Evolutionary conservation across 1,140 invertebrate genomes (phyloP).

Genomic region (Camponotus floridanus): DNA sequence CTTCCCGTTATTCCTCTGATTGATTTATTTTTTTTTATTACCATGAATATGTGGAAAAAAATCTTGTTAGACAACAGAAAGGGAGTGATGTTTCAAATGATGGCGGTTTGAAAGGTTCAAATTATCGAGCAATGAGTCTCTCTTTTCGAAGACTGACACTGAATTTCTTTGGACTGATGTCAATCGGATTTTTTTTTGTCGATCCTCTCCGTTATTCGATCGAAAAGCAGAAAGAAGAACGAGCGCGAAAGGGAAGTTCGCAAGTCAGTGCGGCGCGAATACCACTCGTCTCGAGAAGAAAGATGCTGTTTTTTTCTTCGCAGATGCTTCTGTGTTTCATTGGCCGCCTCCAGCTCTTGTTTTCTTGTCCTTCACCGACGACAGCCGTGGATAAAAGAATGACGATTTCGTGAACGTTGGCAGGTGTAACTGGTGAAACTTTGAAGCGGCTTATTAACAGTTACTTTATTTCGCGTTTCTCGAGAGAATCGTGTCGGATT

Average conservation of each 20-base stretch:
- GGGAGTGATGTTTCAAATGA: neutral
- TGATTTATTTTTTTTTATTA: constrained; percentile 5
- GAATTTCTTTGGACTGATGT: constrained; percentile 27
- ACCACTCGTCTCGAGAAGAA: constrained; percentile 19
- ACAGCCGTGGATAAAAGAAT: constrained; percentile 44
- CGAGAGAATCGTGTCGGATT: neutral
- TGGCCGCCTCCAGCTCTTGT: constrained; percentile 25
- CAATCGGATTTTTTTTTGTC: constrained; percentile 46
- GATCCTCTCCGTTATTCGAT: constrained; percentile 46
- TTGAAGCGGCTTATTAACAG: constrained; percentile 61
- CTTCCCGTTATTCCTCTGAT: neutral
- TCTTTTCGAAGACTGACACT: neutral
- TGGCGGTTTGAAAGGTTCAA: neutral
- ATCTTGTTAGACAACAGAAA: neutral
- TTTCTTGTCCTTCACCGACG: constrained; percentile 23
- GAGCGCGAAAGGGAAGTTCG: constrained; percentile 33
- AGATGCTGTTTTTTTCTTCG: constrained; percentile 26
- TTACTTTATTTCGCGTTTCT: constrained; percentile 36
- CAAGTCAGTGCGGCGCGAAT: constrained; percentile 36
- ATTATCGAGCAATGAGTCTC: constrained; percentile 10
- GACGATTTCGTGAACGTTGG: constrained; percentile 51
- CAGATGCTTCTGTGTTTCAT: constrained; percentile 46
- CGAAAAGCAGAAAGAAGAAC: constrained; percentile 35
- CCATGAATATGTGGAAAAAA: neutral
- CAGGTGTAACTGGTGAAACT: constrained; percentile 69